Base-by-base conservation (phyloP, 1,140 invertebrate genomes). In the Leptopilina boulardi region DNA sequence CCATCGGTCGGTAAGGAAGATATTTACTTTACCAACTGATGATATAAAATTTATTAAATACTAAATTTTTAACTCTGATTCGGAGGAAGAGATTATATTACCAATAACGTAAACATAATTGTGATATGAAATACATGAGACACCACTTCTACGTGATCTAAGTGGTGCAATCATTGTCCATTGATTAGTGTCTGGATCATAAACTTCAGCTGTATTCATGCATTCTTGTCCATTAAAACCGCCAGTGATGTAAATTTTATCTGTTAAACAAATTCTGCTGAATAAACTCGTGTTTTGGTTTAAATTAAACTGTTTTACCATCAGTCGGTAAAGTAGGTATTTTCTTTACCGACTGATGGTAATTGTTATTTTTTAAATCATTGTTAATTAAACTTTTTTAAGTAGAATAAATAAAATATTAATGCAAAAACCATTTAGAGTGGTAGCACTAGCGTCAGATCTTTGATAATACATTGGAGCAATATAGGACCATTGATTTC, bases 211-310 rank as follows among this genome's bases (percentile, higher is more conserved):
- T 1, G 96, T 94, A 86, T 95, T 95, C 89, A 98, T 92, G 84
- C 96, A 98, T 83, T 97, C 96, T 74, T 94, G 94, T 0, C 97
- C 97, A 88, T 98, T 97, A 88, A 98, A 98, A 0, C 97, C 97
- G 0, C 96, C 96, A 1, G 94, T 94, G 44, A 97, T 95, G 86
- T 96, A 97, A 73, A 97, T 95, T 83, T 95, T 96, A 73, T 93
- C 94, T 95, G n/a, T 77, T 71, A 70, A 34, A 42, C 19, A 54
- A 34, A 51, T 30, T 30, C 5, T 30, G 5, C 26, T n/a, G n/a
- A n/a, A n/a, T n/a, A n/a, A n/a, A n/a, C n/a, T n/a, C n/a, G n/a
- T n/a, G n/a, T n/a, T n/a, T n/a, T n/a, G n/a, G n/a, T n/a, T n/a
- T n/a, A n/a, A n/a, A n/a, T n/a, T n/a, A n/a, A n/a, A n/a, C n/a